Conservation (phyloP, 2,888 invertebrate species). For the Drosophila greeni region DNA sequence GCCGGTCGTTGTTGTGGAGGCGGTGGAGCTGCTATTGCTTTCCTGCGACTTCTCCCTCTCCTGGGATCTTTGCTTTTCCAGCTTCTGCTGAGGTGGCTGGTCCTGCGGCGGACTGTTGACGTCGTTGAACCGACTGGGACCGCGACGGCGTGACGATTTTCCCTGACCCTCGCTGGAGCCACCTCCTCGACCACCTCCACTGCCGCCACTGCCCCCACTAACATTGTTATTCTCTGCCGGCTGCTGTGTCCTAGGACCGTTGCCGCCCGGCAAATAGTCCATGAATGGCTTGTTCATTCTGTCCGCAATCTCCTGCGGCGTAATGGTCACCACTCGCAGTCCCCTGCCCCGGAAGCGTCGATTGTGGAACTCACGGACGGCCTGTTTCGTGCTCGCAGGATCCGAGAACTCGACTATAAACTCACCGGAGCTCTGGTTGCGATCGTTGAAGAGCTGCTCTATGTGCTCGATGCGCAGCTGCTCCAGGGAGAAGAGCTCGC, state of each 20-base stretch:
- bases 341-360: slow-evolving; percentile 79
- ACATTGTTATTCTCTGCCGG: slow-evolving; percentile 3
- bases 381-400: slow-evolving; percentile 83
- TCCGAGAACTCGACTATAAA: slow-evolving; percentile 92
- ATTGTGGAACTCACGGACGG: slow-evolving; percentile 72
- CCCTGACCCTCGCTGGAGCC: slow-evolving; percentile 8
- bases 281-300: slow-evolving; percentile 76
- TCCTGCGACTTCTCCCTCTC: slow-evolving; percentile 33
- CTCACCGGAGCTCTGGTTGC: slow-evolving; percentile 87
- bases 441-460: slow-evolving; percentile 86
- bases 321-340: slow-evolving; percentile 78
- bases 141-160: slow-evolving; percentile 51
- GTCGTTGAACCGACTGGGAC: slow-evolving; percentile 62
- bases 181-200: slow-evolving; percentile 9
- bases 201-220: neutral
- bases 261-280: slow-evolving; percentile 73
- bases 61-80: slow-evolving; percentile 3
- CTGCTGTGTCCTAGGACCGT: slow-evolving; percentile 42
- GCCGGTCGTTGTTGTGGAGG: slow-evolving; percentile 19
- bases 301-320: slow-evolving; percentile 83
- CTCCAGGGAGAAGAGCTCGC: slow-evolving; percentile 88
- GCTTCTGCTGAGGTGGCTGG: slow-evolving; percentile 9
- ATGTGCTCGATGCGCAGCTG: slow-evolving; percentile 88
- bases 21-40: slow-evolving; percentile 26
- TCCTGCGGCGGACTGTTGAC: slow-evolving; percentile 12